Base-by-base conservation (phyloP, 2,888 invertebrate genomes). In the Habrosyne pyritoides region DNA sequence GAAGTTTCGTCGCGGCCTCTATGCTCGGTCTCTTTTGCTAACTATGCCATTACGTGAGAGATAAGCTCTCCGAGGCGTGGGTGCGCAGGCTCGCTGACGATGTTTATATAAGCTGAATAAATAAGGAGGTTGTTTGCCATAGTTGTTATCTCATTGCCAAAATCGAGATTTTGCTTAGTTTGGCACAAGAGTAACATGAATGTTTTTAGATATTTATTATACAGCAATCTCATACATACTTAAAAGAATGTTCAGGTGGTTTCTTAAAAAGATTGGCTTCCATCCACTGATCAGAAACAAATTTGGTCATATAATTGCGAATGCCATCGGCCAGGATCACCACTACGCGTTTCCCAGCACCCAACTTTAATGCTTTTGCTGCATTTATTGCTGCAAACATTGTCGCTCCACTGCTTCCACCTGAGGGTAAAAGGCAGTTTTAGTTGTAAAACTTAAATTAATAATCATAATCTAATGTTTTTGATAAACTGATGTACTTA, bases 231-330 rank as follows among this genome's bases (percentile, higher is more conserved):
- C 2, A 18, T 26, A 57, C 69, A 46, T 63, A 90, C 86, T 62
- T 67, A 51, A 76, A 75, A 46, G 74, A 68, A 0, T 78, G 77
- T 57, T 71, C 54, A 10, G 83, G 84, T 7, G 81, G 82, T 56
- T 78, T 69, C 55, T 89, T 88, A 65, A 95, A 94, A 69, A 95
- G 94, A 75, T 96, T 93, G 21, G 96, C 96, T 77, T 95, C 95
- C 98, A 99, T 97, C 99, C 99, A 99, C 68, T 96, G 95, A 83
- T 98, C 98, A 55, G 95, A 95, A 10, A 98, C 95, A 83, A 98
- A 98, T 85, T 98, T 99, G 0, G 98, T 97, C 96, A 99, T 96
- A 84, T 99, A 99, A 88, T 99, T 99, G 61, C 99, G 94, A 64
- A 99, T 96, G 53, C 98, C 96, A 83, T 99, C 99, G 0, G 99